phyloP scores from a whole-genome alignment of 2,113 vertebrate genomes.

The Dipodomys ordii region DNA sequence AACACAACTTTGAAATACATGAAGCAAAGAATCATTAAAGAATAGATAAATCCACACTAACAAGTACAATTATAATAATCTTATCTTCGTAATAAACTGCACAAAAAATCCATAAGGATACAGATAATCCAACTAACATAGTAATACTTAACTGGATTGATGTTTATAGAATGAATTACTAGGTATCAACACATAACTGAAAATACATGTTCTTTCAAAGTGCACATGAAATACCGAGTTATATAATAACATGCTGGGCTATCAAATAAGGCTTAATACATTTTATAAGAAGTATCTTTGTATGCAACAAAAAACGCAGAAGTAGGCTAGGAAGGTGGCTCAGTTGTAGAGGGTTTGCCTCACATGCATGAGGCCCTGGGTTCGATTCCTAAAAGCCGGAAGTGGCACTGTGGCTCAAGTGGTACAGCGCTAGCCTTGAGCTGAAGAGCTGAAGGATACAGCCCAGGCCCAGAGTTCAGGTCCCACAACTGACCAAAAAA shows the following conservation, averaged over 20 bases:
- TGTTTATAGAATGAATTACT: background rate
- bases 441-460: too few relatives aligned
- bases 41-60: background rate
- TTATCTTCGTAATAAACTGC: background rate
- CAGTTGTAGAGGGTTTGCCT: too few relatives aligned
- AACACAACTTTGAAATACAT: background rate
- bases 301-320: conserved; percentile 17
- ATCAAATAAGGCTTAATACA: background rate
- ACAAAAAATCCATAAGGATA: background rate
- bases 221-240: background rate
- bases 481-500: background rate
- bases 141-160: conserved; percentile 8
- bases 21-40: conserved; percentile 24
- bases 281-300: background rate
- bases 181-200: background rate
- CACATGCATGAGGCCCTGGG: too few relatives aligned
- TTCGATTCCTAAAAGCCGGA: too few relatives aligned
- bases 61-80: background rate
- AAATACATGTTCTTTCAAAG: conserved; percentile 5
- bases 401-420: too few relatives aligned
- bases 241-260: background rate
- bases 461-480: too few relatives aligned
- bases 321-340: background rate
- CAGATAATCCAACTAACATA: background rate
- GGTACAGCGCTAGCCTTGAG: too few relatives aligned